A percentile compares a stretch with the other conserved stretches of the same genome.
phyloP scores from a whole-genome alignment of 1,140 invertebrate species.

The Cotesia chilonis region DNA sequence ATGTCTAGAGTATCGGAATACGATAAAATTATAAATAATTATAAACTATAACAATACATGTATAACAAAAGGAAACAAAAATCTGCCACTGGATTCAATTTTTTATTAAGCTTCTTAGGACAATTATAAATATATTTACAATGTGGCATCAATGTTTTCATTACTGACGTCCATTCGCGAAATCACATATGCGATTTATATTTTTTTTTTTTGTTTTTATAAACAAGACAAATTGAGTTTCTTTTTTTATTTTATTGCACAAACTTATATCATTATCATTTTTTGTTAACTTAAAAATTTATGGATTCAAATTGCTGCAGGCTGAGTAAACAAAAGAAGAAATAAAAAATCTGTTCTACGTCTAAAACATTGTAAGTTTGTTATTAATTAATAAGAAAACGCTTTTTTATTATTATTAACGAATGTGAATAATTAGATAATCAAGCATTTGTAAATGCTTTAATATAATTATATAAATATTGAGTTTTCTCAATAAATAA shows the following conservation, averaged over 20 bases:
- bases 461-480: not conserved
- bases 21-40: not conserved
- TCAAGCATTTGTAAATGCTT: conserved; percentile 3
- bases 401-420: conserved; percentile 5
- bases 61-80: not conserved
- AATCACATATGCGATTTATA: not conserved
- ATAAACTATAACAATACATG: not conserved
- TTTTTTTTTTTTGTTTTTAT: not conserved
- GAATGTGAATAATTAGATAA: conserved; percentile 4
- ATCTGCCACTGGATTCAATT: not conserved
- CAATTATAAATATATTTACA: conserved; percentile 4
- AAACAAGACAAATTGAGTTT: not conserved
- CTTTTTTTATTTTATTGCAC: not conserved
- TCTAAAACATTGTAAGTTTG: not conserved
- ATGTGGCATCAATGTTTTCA: conserved; percentile 24
- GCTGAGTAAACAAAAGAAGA: not conserved
- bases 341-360: not conserved
- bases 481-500: not conserved
- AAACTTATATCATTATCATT: too few relatives aligned
- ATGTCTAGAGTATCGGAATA: not conserved
- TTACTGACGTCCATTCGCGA: not conserved
- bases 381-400: not conserved
- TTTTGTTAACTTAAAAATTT: too few relatives aligned
- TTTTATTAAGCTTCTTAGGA: not conserved
- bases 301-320: too few relatives aligned